These are phyloP conservation scores for Elgaria multicarinata DNA, from an alignment of 2,113 vertebrate species.

Conservation along the genomic window DNA sequence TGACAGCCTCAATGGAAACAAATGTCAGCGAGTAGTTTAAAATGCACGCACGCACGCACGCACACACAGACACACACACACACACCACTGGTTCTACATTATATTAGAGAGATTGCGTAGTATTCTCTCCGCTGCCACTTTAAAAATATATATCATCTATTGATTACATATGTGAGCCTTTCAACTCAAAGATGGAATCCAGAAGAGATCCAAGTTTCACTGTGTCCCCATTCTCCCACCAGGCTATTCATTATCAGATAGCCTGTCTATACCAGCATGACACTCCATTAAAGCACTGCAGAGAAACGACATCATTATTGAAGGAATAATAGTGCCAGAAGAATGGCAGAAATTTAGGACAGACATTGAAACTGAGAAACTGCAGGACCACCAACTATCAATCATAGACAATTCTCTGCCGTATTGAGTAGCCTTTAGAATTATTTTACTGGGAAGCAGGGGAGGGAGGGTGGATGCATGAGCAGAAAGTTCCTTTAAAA, in stretches of 20 bases:
- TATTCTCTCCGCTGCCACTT: slow-evolving; percentile 5
- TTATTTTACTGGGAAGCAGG: slow-evolving; percentile 16
- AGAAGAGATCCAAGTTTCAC: slow-evolving; percentile 14
- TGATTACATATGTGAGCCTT: slow-evolving; percentile 21
- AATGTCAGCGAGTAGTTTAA: not conserved
- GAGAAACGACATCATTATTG: slow-evolving; percentile 29
- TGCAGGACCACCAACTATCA: not conserved
- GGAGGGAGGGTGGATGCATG: not conserved
- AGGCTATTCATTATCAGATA: slow-evolving; percentile 9
- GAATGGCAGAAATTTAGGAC: slow-evolving; percentile 15
- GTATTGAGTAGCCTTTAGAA: not conserved
- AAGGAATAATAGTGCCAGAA: slow-evolving; percentile 9
- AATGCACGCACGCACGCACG: too few species aligned
- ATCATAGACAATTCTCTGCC: not conserved
- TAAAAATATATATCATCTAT: slow-evolving; percentile 12
- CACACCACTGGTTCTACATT: slow-evolving; percentile 13
- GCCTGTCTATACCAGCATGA: slow-evolving; percentile 13
- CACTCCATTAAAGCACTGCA: slow-evolving; percentile 15
- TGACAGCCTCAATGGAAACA: not conserved
- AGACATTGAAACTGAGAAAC: slow-evolving; percentile 9
- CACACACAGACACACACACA: too few species aligned
- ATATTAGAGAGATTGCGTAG: not conserved
- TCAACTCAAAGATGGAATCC: slow-evolving; percentile 26
- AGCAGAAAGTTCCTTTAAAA: not conserved
- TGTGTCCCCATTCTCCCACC: not conserved